Conservation (phyloP, 1,140 invertebrate species). For the Agrilus planipennis region DNA sequence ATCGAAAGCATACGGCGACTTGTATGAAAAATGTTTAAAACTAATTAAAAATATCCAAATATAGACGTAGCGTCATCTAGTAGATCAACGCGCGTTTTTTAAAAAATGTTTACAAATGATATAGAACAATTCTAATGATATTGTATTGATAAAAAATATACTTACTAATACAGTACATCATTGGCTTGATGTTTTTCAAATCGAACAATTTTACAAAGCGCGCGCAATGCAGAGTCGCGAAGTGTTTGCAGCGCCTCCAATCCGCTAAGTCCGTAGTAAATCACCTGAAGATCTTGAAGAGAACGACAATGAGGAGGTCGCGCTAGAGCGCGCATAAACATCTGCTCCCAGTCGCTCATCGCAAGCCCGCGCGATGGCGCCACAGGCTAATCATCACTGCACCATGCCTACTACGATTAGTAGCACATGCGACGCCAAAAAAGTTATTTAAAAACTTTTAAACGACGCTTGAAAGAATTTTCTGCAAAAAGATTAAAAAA, state of each 20-base stretch:
- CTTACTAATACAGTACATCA: constrained; percentile 71
- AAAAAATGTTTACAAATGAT: too few relatives aligned
- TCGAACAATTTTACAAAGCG: constrained; percentile 56
- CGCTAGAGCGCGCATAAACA: constrained; percentile 48
- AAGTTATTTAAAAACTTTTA: too few relatives aligned
- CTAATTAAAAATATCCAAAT: too few relatives aligned
- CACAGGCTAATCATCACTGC: not conserved
- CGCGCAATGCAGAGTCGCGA: constrained; percentile 55
- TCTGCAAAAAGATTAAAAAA: too few relatives aligned
- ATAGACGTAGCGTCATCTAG: too few relatives aligned
- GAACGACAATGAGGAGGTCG: constrained; percentile 48
- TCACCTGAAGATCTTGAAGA: constrained; percentile 62
- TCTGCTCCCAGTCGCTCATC: constrained; percentile 47
- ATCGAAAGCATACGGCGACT: too few relatives aligned
- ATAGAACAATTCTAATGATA: too few relatives aligned
- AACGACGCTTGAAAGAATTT: too few relatives aligned
- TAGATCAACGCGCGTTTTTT: too few relatives aligned
- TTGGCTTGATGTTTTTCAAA: constrained; percentile 67
- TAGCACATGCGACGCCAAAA: too few relatives aligned
- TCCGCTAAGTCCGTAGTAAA: constrained; percentile 61
- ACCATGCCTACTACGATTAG: too few relatives aligned
- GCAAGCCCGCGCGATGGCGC: constrained; percentile 8
- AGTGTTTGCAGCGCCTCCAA: constrained; percentile 60
- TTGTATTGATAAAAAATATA: constrained; percentile 30
- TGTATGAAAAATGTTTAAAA: too few relatives aligned